Percentiles rank a stretch among this genome's conserved stretches.
Conservation (phyloP, 2,888 invertebrate species). For the Globia sparganii region DNA sequence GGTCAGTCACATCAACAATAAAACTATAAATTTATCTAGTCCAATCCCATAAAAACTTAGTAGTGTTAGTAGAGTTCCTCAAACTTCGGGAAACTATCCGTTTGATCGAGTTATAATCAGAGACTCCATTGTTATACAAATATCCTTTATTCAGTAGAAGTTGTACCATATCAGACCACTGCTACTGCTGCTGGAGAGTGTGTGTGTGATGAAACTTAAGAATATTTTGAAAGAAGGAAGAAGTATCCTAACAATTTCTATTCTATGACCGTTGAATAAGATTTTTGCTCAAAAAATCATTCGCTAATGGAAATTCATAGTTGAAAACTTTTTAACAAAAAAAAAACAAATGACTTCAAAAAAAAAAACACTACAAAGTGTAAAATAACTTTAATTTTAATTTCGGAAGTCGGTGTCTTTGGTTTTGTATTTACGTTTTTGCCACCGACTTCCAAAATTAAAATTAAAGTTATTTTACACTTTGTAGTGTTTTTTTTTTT, state of each 20-base stretch:
- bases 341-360: no score
- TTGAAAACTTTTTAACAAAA: no score
- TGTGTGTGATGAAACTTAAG: not conserved
- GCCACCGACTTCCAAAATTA: no score
- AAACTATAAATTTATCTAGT: not conserved
- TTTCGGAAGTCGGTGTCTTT: no score
- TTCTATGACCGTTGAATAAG: not conserved
- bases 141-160: slow-evolving; percentile 30
- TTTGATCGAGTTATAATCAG: slow-evolving; percentile 17
- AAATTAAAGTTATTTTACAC: no score
- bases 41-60: slow-evolving; percentile 1
- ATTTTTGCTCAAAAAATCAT: not conserved
- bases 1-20: not conserved
- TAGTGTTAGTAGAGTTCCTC: not conserved
- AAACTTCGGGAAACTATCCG: slow-evolving; percentile 12
- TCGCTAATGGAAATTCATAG: no score
- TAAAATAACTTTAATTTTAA: no score
- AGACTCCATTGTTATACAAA: slow-evolving; percentile 13
- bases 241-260: not conserved
- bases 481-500: no score
- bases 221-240: slow-evolving; percentile 1
- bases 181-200: not conserved
- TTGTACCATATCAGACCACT: slow-evolving; percentile 15
- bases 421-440: no score
- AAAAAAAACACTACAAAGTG: no score